Conservation (phyloP, 2,797 vertebrate species). For the Cichlasoma orientale region DNA sequence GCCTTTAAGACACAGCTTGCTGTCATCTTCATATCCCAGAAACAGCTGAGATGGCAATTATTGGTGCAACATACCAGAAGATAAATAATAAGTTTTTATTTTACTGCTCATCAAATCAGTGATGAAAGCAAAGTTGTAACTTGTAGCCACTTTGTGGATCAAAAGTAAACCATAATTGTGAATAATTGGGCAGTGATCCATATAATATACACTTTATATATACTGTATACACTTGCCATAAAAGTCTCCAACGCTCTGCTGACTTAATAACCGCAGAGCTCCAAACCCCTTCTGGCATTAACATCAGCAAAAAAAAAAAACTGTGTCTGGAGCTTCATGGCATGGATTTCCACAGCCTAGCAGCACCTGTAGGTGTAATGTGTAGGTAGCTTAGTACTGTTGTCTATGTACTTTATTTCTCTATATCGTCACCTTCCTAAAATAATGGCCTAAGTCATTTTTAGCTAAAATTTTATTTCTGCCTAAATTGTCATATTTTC, state of each 20-base stretch:
- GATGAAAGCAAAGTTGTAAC: slow-evolving; percentile 9
- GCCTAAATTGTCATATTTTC: too few relatives aligned
- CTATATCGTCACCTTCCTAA: too few relatives aligned
- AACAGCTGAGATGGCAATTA: slow-evolving; percentile 46
- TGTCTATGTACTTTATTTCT: too few relatives aligned
- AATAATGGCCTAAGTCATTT: too few relatives aligned
- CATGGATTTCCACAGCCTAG: not conserved
- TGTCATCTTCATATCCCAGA: slow-evolving; percentile 27
- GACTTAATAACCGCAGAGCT: not conserved
- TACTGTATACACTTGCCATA: too few relatives aligned
- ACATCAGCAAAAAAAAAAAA: not conserved
- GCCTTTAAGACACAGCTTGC: slow-evolving; percentile 44
- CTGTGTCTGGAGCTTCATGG: not conserved
- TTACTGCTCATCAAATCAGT: slow-evolving; percentile 8
- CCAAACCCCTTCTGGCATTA: not conserved
- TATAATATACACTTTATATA: too few relatives aligned
- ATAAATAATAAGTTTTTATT: slow-evolving; percentile 11
- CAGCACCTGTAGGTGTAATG: not conserved
- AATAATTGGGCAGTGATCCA: not conserved
- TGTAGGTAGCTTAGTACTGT: too few relatives aligned
- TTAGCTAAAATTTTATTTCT: too few relatives aligned
- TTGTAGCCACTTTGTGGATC: not conserved
- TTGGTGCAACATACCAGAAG: slow-evolving; percentile 15
- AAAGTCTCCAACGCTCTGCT: not conserved
- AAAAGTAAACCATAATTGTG: not conserved